Evolutionary conservation across 2,888 invertebrate species (phyloP).

Genomic region (Chrysolina americana): DNA sequence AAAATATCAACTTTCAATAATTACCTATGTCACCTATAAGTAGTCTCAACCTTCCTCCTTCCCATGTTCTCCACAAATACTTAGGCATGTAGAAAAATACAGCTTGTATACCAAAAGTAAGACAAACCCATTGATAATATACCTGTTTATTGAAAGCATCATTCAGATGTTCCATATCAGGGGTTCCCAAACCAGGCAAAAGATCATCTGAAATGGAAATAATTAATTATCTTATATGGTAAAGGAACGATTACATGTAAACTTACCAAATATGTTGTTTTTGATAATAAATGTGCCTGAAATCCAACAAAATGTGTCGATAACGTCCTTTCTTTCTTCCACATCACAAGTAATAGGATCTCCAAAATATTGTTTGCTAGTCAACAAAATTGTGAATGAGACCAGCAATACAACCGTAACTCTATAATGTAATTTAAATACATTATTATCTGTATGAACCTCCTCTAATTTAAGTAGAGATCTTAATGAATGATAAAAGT

Average conservation of each 20-base stretch:
- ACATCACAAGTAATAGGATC: conserved; percentile 86
- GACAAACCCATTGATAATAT: conserved; percentile 83
- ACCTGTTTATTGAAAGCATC: conserved; percentile 73
- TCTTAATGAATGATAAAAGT: conserved; percentile 78
- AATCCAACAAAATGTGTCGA: conserved; percentile 87
- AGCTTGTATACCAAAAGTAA: conserved; percentile 78
- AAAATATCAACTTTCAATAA: conserved; percentile 14
- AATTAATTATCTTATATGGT: not conserved
- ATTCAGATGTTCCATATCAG: not conserved
- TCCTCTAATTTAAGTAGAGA: conserved; percentile 78
- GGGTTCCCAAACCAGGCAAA: conserved; percentile 46
- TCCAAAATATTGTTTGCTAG: conserved; percentile 88
- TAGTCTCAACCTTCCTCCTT: conserved; percentile 76
- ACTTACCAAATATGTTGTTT: conserved; percentile 68
- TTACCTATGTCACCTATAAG: conserved; percentile 76
- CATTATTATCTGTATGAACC: conserved; percentile 82
- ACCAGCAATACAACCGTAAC: conserved; percentile 81
- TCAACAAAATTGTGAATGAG: conserved; percentile 81
- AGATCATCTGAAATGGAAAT: conserved; percentile 36
- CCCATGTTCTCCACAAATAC: conserved; percentile 83
- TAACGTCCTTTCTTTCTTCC: conserved; percentile 74
- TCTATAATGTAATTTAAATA: conserved; percentile 83
- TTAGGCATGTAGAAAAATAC: conserved; percentile 79
- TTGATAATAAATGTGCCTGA: conserved; percentile 79
- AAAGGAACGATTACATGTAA: conserved; percentile 37